Percentiles rank a stretch among this genome's conserved stretches.
Evolutionary conservation across 2,888 invertebrate genomes (phyloP).

Genomic region (Nomada goodeniana): DNA sequence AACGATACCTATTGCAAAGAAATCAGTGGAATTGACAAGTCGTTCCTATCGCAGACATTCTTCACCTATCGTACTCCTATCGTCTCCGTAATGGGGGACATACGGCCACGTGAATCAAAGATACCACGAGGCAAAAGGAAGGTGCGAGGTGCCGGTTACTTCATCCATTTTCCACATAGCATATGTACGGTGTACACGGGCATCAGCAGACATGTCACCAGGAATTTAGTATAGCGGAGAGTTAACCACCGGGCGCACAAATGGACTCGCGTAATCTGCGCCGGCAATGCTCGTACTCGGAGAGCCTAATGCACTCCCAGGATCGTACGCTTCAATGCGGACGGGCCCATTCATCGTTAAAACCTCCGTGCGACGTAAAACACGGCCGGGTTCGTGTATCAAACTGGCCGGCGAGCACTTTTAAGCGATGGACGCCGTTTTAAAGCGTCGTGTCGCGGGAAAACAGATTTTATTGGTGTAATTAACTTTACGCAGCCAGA

Average conservation of each 20-base stretch:
- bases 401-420: conserved; percentile 1
- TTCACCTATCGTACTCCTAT: conserved; percentile 4
- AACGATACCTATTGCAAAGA: too few relatives aligned
- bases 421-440: not conserved
- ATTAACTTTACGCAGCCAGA: conserved; percentile 42
- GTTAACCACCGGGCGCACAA: conserved; percentile 42
- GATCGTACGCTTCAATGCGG: conserved; percentile 30
- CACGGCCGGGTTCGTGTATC: conserved; percentile 17
- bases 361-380: conserved; percentile 13
- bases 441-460: conserved; percentile 20
- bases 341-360: conserved; percentile 49
- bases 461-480: conserved; percentile 47
- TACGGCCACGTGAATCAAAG: conserved; percentile 22
- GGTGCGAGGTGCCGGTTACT: conserved; percentile 48
- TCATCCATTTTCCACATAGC: conserved; percentile 40
- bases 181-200: conserved; percentile 20
- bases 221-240: conserved; percentile 50
- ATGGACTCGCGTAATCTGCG: conserved; percentile 56
- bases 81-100: conserved; percentile 23
- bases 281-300: conserved; percentile 19
- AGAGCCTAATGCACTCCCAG: conserved; percentile 45
- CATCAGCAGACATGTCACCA: conserved; percentile 20
- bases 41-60: not conserved
- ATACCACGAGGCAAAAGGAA: conserved; percentile 19
- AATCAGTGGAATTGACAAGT: not conserved